Base-by-base conservation (phyloP, 2,797 vertebrate genomes). In the Hyperoplus lanceolatus region DNA sequence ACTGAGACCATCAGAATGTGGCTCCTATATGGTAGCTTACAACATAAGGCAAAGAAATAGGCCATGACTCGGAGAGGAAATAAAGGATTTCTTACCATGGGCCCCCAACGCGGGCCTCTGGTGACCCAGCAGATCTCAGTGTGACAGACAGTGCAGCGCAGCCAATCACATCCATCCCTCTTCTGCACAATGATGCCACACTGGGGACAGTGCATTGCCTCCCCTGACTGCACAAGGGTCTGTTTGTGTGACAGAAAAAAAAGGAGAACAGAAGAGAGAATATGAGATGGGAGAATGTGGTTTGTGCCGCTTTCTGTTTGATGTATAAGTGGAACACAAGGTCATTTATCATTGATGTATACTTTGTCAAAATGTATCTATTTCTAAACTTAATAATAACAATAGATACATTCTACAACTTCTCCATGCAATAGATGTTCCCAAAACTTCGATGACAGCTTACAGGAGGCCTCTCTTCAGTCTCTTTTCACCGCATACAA, bases 111-210 rank as follows among this genome's bases (percentile, higher is more conserved):
- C 1, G 94, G 94, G 8, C 95, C 95, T 87, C 96, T 95, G 78
- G 96, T 96, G 68, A 96, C 95, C 96, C 95, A 96, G 88, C 95
- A 96, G 91, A 96, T 96, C 92, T 96, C 96, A 13, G 94, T 96
- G 90, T 96, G 95, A 87, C 96, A 96, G 60, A 96, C 95, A 42
- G 96, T 95, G 87, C 96, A 96, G 60, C 95, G 95, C 64, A 96
- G 81, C 96, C 96, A 96, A 90, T 96, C 96, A 69, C 96, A 96
- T 45, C 96, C 96, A 66, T 96, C 96, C 81, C 96, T 96, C 83
- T 96, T 96, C 88, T 96, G 96, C 59, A 96, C 93, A 39, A 96
- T 96, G 77, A 96, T 96, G 70, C 95, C 93, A 81, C 96, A 96
- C 87, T 96, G 94, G 2, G 96, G 96, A 80, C 96, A 96, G 88